Evolutionary conservation across 2,797 vertebrate species (phyloP).

Genomic region (Hephaestus fuliginosus): DNA sequence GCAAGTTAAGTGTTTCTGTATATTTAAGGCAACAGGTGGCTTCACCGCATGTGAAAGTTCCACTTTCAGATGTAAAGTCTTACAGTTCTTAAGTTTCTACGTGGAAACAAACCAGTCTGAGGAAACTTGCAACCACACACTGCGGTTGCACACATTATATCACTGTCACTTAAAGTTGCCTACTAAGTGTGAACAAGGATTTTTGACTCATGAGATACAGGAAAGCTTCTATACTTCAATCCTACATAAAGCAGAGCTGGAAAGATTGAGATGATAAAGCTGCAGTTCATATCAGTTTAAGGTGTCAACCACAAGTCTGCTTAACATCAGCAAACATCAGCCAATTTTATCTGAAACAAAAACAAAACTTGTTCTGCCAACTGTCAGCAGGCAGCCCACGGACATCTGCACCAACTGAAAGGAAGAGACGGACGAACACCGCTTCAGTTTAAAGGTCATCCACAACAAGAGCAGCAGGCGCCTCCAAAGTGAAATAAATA

Average conservation of each 20-base stretch:
- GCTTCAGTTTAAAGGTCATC: no score
- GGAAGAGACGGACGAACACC: no score
- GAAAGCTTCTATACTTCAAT: neutral
- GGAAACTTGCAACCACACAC: slow-evolving; percentile 4
- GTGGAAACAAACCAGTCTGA: neutral
- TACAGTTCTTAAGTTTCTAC: neutral
- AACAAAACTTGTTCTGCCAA: neutral
- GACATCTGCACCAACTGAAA: no score
- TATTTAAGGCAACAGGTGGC: neutral
- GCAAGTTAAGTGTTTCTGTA: neutral
- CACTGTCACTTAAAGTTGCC: slow-evolving; percentile 2
- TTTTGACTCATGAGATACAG: slow-evolving; percentile 6
- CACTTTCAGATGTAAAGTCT: accelerated
- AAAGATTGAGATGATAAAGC: neutral
- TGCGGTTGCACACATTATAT: neutral
- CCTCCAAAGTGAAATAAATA: no score
- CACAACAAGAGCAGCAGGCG: no score
- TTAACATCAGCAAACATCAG: neutral
- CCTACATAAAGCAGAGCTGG: neutral
- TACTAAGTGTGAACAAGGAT: neutral
- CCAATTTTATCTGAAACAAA: neutral
- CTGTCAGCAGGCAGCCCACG: neutral
- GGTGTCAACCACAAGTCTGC: slow-evolving; percentile 41
- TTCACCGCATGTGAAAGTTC: neutral
- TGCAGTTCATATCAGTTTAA: neutral